phyloP scores from a whole-genome alignment of 1,140 invertebrate genomes.

The Achatina immaculata region DNA sequence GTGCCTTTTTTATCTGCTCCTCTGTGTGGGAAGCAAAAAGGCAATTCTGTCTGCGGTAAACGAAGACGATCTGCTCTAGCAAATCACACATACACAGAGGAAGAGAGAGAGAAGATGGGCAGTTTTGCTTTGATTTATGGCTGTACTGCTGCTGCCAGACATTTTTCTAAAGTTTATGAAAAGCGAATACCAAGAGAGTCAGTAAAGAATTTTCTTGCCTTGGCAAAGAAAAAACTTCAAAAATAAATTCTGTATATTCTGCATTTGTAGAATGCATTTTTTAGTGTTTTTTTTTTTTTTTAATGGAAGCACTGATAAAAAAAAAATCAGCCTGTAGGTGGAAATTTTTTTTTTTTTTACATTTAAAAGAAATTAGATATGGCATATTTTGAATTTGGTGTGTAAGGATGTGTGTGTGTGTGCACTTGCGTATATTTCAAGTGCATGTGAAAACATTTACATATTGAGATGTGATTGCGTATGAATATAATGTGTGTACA shows the following conservation, averaged over 20 bases:
- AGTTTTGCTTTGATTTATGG: conserved; percentile 14
- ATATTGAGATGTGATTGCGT: too few species aligned
- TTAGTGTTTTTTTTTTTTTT: too few species aligned
- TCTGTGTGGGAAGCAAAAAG: not conserved
- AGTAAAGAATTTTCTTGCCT: conserved; percentile 4
- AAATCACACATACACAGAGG: conserved; percentile 12
- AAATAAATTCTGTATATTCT: not conserved
- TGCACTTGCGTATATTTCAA: too few species aligned
- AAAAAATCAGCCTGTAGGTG: too few species aligned
- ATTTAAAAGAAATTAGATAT: too few species aligned
- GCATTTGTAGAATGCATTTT: too few species aligned
- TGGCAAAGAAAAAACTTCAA: not conserved
- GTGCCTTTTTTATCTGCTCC: not conserved
- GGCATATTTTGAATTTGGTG: too few species aligned
- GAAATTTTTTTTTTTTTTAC: too few species aligned
- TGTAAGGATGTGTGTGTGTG: too few species aligned
- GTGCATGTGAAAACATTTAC: too few species aligned
- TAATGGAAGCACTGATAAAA: too few species aligned
- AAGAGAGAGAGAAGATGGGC: conserved; percentile 14
- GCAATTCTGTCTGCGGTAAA: not conserved
- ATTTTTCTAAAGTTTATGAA: conserved; percentile 1
- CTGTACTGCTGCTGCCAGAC: conserved; percentile 4
- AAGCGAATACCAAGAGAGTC: conserved; percentile 19
- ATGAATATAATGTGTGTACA: too few species aligned
- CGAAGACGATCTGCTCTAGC: not conserved